Conservation (phyloP, 2,797 vertebrate species). For the Amblyraja radiata region DNA sequence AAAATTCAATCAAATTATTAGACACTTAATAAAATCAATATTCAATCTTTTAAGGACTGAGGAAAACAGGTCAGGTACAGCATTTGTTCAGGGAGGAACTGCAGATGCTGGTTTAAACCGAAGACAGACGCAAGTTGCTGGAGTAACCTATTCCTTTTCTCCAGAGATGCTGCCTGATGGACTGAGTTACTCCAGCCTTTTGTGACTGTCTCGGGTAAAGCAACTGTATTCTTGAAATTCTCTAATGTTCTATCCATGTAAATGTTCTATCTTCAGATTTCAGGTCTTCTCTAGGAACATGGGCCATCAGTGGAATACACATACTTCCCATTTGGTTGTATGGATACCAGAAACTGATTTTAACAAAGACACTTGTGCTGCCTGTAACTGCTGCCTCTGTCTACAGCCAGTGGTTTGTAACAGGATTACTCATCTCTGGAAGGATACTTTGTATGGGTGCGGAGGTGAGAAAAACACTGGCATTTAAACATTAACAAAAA, state of each 20-base stretch:
- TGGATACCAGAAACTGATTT: constrained; percentile 39
- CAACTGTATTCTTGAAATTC: background rate
- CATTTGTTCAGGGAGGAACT: background rate
- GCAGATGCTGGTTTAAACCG: too few species aligned
- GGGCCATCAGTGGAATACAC: constrained; percentile 55
- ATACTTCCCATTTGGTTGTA: constrained; percentile 58
- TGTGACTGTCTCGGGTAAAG: background rate
- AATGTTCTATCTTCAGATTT: constrained; percentile 46
- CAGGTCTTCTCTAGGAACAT: constrained; percentile 50
- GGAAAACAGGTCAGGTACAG: background rate
- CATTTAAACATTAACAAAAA: background rate
- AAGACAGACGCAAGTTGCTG: too few species aligned
- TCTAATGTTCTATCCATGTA: background rate
- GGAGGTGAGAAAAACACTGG: constrained; percentile 47
- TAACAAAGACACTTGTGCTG: constrained; percentile 42
- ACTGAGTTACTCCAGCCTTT: too few species aligned
- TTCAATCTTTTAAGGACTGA: background rate
- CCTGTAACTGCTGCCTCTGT: constrained; percentile 39
- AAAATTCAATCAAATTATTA: background rate
- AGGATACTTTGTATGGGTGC: constrained; percentile 51
- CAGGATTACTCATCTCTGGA: constrained; percentile 49
- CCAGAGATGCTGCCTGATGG: too few species aligned
- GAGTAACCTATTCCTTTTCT: too few species aligned
- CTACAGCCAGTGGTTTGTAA: constrained; percentile 45
- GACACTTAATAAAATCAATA: background rate